Base-by-base conservation (phyloP, 2,797 vertebrate genomes). In the Typhlichthys subterraneus region DNA sequence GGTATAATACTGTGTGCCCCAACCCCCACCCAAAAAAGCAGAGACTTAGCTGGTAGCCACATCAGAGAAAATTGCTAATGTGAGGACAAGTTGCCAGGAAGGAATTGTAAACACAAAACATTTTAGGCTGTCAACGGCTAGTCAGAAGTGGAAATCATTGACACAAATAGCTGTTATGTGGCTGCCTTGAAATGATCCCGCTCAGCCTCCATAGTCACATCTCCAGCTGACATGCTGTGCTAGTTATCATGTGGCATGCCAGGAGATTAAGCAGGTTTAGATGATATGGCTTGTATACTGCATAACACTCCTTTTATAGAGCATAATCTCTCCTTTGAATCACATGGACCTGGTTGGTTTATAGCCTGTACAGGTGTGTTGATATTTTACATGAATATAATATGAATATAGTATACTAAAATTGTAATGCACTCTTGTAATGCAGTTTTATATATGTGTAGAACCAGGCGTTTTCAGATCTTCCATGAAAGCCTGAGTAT, bases 131-230 rank as follows among this genome's bases (percentile, higher is more conserved):
- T 89, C 86, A 89, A 63, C 33, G 8, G 55, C 57, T 42, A 64
- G 70, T 67, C 73, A 74, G 56, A 61, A 77, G 80, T 76, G 82
- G 69, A 86, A 90, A 88, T 89, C 82, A 73, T 72, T 81, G 87
- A 88, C 88, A 89, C 87, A 90, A 90, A 89, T 85, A 81, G 85
- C 84, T 85, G 84, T 86, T 88, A 83, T 85, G 79, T 79, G 81
- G 81, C 78, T 70, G 83, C 81, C 66, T 83, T 73, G 23, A 81
- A 88, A 88, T 79, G 79, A 82, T 82, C 85, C 80, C 70, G 88
- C 75, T 85, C 86, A 86, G 82, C 81, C 81, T 85, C 81, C 65
- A 13, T 79, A 80, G 75, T 82, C 77, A 84, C 84, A 81, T 81
- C 73, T 80, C 65, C 79, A 79, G 88, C 80, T 86, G 87, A 85